Base-by-base conservation (phyloP, 2,888 invertebrate genomes). In the Tubulanus polymorphus region DNA sequence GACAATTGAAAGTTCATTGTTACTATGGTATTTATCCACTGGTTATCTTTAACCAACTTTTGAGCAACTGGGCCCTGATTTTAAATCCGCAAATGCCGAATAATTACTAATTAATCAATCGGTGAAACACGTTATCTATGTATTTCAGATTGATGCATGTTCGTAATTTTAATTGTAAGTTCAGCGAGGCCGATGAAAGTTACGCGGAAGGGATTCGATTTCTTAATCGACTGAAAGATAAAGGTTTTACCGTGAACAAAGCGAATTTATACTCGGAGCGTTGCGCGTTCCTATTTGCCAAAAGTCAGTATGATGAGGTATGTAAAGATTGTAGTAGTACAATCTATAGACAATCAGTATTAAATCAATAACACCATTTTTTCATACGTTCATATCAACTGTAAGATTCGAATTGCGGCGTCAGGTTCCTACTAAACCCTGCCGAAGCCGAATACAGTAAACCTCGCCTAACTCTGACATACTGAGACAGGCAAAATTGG, bases 241-340 rank as follows among this genome's bases (percentile, higher is more conserved):
- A 78, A n/a, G 77, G 80, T 26, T 69, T 79, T 20, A 59, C 73
- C 12, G 81, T 83, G 29, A 84, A 84, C 72, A 73, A 83, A 27
- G 88, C 91, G 64, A 87, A 88, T 52, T 83, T 91, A 41, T 91
- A 88, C 79, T 86, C 88, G 64, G 90, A 91, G 81, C 88, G 90
- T 80, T 90, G 91, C 68, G 84, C 87, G 64, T 83, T 91, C 71
- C 87, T 86, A 82, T 92, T 90, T 81, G 86, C 87, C 72, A 86
- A 88, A 73, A 91, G 91, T 80, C 89, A 91, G 83, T 93, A 91
- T 81, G 87, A 88, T 78, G 81, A 85, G 81, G 89, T 88, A 76
- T 84, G 85, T 68, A 5, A 50, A 18, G n/a, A 41, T 23, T 41
- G 41, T 41, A 8, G 41, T 23, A 41, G 18, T 18, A 23, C 41